A percentile compares a stretch with the other conserved stretches of the same genome.
These are phyloP conservation scores for Lanius collurio DNA, from an alignment of 2,113 vertebrate genomes.

Conservation along the genomic window DNA sequence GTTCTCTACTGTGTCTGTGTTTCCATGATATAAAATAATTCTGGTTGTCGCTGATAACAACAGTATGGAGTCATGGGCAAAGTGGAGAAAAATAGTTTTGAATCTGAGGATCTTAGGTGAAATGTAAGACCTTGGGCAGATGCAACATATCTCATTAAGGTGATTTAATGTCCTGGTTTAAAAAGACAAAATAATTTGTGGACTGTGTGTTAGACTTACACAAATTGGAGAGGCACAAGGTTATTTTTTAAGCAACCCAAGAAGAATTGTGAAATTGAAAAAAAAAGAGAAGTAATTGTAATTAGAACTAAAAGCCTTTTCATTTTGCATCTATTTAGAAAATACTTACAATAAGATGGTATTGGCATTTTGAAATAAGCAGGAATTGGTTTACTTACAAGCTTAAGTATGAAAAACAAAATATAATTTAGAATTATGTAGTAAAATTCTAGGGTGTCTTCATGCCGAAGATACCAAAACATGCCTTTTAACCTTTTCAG, in stretches of 20 bases:
- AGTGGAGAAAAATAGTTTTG: not conserved
- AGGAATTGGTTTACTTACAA: not conserved
- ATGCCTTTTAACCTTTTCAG: not conserved
- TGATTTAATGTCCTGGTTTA: slow-evolving; percentile 43
- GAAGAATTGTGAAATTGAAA: slow-evolving; percentile 24
- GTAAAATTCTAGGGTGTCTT: not conserved
- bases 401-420: not conserved
- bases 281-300: not conserved
- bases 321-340: not conserved
- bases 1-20: not conserved
- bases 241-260: not conserved
- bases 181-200: slow-evolving; percentile 44
- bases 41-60: not conserved
- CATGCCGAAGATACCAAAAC: not conserved
- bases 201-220: not conserved
- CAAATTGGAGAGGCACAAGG: not conserved
- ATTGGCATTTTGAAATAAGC: slow-evolving; percentile 3
- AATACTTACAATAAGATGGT: not conserved
- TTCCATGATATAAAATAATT: not conserved
- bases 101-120: slow-evolving; percentile 17
- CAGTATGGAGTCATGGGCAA: not conserved
- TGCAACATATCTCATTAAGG: slow-evolving; percentile 19
- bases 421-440: not conserved
- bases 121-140: not conserved
- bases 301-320: not conserved